Evolutionary conservation across 1,140 invertebrate species (phyloP).

Genomic region (Aleiodes sp.): DNA sequence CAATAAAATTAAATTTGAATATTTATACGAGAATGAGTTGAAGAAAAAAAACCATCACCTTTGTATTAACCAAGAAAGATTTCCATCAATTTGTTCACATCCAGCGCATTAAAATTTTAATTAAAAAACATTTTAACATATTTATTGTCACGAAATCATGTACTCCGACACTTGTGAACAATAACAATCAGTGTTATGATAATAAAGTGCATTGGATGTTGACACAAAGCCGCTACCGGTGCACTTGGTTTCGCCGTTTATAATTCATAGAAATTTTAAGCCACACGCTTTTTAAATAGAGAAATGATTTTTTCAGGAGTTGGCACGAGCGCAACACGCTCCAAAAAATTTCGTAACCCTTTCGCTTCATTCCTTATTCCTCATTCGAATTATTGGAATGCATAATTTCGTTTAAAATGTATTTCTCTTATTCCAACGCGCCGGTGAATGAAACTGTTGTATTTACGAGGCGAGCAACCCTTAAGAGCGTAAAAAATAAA

Average conservation of each 20-base stretch:
- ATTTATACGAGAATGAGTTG: background rate
- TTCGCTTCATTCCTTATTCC: background rate
- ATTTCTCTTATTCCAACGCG: background rate
- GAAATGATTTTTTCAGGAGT: background rate
- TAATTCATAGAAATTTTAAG: conserved; percentile 32
- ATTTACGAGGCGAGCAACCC: background rate
- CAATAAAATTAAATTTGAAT: background rate
- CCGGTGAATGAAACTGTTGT: background rate
- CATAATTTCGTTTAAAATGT: conserved; percentile 18
- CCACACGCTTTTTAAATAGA: conserved; percentile 26
- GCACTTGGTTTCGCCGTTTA: background rate
- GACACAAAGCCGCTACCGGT: conserved; percentile 24
- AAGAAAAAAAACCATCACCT: background rate
- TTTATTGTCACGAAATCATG: background rate
- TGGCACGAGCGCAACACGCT: conserved; percentile 1
- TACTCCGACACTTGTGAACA: background rate
- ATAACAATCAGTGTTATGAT: conserved; percentile 30
- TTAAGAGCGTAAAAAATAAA: background rate
- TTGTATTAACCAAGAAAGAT: background rate
- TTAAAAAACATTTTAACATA: background rate
- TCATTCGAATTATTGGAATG: background rate
- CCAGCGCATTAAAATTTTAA: background rate
- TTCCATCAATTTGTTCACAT: background rate
- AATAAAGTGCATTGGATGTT: conserved; percentile 37
- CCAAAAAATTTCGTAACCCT: background rate